Conservation (phyloP, 2,113 vertebrate genomes). For the Verasper variegatus region DNA sequence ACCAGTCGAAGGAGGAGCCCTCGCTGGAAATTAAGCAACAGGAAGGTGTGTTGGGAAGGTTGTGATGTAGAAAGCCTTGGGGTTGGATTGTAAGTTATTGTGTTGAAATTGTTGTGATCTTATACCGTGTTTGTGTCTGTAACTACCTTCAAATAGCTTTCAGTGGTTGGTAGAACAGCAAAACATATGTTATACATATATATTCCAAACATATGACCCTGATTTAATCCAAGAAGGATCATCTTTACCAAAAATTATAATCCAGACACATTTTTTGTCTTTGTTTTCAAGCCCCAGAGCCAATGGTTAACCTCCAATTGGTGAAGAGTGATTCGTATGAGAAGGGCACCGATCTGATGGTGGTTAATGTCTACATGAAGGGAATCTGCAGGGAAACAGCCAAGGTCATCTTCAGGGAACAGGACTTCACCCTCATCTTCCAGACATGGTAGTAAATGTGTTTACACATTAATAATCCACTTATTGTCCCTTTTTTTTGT, state of each 20-base stretch:
- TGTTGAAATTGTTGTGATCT: no score
- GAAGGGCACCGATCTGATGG: constrained; percentile 95
- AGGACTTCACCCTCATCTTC: constrained; percentile 97
- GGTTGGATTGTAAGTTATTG: no score
- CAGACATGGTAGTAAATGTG: constrained; percentile 87
- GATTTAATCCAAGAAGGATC: no score
- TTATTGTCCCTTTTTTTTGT: not conserved
- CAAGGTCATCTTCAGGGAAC: constrained; percentile 94
- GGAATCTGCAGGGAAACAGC: constrained; percentile 89
- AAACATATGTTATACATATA: no score
- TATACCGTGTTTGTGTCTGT: no score
- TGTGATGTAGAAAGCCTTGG: not conserved
- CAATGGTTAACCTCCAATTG: constrained; percentile 90
- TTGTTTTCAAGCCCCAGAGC: constrained; percentile 82
- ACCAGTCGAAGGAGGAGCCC: constrained; percentile 86
- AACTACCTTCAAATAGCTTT: no score
- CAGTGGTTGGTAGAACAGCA: no score
- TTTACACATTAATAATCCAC: not conserved
- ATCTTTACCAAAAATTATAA: not conserved
- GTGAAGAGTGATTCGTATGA: constrained; percentile 97
- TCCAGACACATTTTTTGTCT: not conserved
- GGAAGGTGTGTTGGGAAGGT: constrained; percentile 79
- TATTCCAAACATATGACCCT: not conserved
- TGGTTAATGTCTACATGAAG: constrained; percentile 96
- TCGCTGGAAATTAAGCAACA: constrained; percentile 74